phyloP scores from a whole-genome alignment of 2,888 invertebrate genomes.

The Pomacea canaliculata region DNA sequence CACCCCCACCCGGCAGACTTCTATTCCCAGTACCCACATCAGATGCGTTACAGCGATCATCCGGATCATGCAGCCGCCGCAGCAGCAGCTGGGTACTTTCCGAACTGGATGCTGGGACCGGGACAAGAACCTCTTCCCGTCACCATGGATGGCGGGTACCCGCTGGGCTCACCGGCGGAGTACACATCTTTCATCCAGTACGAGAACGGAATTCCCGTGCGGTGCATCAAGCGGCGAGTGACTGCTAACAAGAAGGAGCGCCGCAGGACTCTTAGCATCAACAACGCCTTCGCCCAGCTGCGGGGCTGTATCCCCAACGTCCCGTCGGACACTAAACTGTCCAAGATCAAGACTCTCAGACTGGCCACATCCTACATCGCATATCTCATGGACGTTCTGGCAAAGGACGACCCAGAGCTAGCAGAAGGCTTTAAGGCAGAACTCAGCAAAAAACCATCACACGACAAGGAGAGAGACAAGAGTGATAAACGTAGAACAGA shows the following conservation, averaged over 20 bases:
- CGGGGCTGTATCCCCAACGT: constrained; percentile 96
- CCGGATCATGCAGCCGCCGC: constrained; percentile 34
- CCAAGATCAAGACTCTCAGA: constrained; percentile 93
- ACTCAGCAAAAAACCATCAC: constrained; percentile 72
- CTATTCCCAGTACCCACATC: constrained; percentile 40
- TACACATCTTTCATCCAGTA: constrained; percentile 39
- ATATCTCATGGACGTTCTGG: constrained; percentile 88
- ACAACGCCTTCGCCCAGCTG: constrained; percentile 92
- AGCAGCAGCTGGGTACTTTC: constrained; percentile 44
- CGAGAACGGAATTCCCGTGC: constrained; percentile 48
- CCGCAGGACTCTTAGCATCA: constrained; percentile 91
- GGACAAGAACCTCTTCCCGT: constrained; percentile 45
- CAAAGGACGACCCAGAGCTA: constrained; percentile 82
- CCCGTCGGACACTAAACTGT: constrained; percentile 93
- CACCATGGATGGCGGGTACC: constrained; percentile 33
- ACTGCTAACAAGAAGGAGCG: constrained; percentile 96
- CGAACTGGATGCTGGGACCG: constrained; percentile 55
- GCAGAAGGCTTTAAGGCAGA: constrained; percentile 85
- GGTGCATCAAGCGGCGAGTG: constrained; percentile 56
- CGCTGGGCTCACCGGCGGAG: constrained; percentile 33
- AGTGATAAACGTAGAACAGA: constrained; percentile 32
- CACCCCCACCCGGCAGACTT: constrained; percentile 34
- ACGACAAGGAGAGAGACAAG: constrained; percentile 6
- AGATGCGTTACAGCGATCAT: constrained; percentile 51
- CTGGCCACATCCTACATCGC: constrained; percentile 81